A percentile compares a stretch with the other conserved stretches of the same genome.
Conservation (phyloP, 2,113 vertebrate genomes). For the Taurulus bubalis region DNA sequence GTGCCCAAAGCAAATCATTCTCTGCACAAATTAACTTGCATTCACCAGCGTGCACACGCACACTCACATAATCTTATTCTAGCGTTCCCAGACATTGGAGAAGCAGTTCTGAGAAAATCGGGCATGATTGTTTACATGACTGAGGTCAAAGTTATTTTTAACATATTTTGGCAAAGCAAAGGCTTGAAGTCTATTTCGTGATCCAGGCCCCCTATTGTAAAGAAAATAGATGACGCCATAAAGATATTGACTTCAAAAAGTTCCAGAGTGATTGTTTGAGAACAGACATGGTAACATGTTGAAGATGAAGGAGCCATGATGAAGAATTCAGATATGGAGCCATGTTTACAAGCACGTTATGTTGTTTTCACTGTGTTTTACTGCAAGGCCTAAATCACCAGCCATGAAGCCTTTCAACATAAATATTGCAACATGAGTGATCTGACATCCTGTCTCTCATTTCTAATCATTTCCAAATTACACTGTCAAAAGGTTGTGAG, state of each 20-base stretch:
- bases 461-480: neutral
- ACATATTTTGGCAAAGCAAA: constrained; percentile 64
- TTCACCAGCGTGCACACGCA: constrained; percentile 1
- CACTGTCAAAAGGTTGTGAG: neutral
- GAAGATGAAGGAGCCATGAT: constrained; percentile 7
- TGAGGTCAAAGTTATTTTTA: constrained; percentile 78
- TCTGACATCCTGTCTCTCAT: neutral
- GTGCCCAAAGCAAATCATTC: constrained; percentile 5
- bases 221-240: constrained; percentile 67
- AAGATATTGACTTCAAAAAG: constrained; percentile 35
- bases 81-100: constrained; percentile 74
- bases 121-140: constrained; percentile 76
- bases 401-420: neutral
- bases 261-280: constrained; percentile 44
- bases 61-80: constrained; percentile 38
- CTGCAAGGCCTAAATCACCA: neutral
- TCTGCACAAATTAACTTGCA: constrained; percentile 15
- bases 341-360: constrained; percentile 12
- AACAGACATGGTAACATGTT: constrained; percentile 25
- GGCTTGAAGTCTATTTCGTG: constrained; percentile 56
- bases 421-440: neutral
- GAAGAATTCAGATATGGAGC: constrained; percentile 16
- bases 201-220: constrained; percentile 50
- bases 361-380: constrained; percentile 8
- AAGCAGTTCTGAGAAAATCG: constrained; percentile 63